Percentiles rank a stretch among this genome's conserved stretches.
phyloP scores from a whole-genome alignment of 2,113 vertebrate species.

The Oncorhynchus clarkii region DNA sequence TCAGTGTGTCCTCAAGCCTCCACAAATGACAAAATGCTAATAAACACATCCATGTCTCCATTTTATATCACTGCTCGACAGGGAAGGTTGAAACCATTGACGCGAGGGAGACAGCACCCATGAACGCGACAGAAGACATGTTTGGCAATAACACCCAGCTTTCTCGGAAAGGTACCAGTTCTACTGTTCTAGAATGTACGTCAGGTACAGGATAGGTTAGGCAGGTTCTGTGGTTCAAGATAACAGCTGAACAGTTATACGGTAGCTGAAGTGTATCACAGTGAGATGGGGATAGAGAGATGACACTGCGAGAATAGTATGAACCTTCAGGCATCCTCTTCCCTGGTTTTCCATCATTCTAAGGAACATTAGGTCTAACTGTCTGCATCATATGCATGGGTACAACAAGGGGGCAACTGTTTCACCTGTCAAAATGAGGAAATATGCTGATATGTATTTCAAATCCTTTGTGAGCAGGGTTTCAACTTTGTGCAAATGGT shows the following conservation, averaged over 20 bases:
- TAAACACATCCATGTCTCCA: background rate
- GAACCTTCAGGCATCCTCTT: no score
- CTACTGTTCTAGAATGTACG: conserved; percentile 13
- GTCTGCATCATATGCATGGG: no score
- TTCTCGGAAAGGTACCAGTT: conserved; percentile 78
- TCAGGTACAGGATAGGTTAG: conserved; percentile 50
- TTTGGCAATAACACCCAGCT: conserved; percentile 82
- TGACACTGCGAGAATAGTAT: no score
- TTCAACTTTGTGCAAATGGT: background rate
- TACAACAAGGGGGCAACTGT: no score
- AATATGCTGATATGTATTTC: background rate
- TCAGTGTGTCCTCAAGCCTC: background rate
- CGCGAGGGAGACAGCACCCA: conserved; percentile 89
- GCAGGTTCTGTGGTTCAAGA: background rate
- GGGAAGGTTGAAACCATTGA: conserved; percentile 91
- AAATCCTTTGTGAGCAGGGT: background rate
- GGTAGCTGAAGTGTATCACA: no score
- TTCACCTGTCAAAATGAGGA: background rate
- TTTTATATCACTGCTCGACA: conserved; percentile 53
- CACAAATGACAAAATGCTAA: background rate
- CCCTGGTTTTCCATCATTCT: no score
- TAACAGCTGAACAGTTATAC: no score
- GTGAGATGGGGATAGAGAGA: no score
- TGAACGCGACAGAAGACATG: conserved; percentile 73
- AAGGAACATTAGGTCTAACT: no score